Evolutionary conservation across 2,797 vertebrate species (phyloP).

Genomic region (Lutjanus argentimaculatus): DNA sequence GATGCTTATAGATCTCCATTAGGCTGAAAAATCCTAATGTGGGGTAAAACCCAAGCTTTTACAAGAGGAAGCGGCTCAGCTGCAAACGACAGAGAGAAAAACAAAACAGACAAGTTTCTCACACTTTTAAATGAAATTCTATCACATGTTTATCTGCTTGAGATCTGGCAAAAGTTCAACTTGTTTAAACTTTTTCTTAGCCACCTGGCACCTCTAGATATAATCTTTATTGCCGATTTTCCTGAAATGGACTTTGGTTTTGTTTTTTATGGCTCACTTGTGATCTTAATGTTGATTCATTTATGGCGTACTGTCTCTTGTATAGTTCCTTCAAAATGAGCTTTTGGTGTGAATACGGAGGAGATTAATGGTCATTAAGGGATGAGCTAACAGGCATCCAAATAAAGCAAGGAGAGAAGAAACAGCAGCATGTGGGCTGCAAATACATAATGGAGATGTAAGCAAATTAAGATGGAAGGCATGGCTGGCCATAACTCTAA

Average conservation of each 20-base stretch:
- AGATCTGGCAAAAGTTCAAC: conserved; percentile 1
- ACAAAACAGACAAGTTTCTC: neutral
- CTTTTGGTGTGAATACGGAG: conserved; percentile 9
- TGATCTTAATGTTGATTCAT: conserved; percentile 18
- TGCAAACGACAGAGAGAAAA: neutral
- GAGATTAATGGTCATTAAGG: conserved; percentile 35
- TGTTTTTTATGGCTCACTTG: conserved; percentile 13
- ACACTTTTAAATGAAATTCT: neutral
- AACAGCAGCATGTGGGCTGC: conserved; percentile 2
- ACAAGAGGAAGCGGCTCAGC: conserved; percentile 9
- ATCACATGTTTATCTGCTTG: neutral
- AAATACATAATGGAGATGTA: neutral
- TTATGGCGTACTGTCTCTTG: neutral
- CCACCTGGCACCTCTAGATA: neutral
- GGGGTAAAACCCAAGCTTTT: neutral
- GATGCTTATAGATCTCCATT: neutral
- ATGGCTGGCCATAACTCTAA: neutral
- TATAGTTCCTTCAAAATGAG: conserved; percentile 1
- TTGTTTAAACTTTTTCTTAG: neutral
- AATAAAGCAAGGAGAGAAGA: conserved; percentile 9
- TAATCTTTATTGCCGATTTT: conserved; percentile 12
- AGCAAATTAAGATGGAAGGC: neutral
- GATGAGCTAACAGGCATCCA: neutral
- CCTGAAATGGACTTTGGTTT: neutral
- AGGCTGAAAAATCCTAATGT: neutral